A percentile compares a stretch with the other conserved stretches of the same genome.
phyloP scores from a whole-genome alignment of 2,888 invertebrate genomes.

The Lithophane socia region DNA sequence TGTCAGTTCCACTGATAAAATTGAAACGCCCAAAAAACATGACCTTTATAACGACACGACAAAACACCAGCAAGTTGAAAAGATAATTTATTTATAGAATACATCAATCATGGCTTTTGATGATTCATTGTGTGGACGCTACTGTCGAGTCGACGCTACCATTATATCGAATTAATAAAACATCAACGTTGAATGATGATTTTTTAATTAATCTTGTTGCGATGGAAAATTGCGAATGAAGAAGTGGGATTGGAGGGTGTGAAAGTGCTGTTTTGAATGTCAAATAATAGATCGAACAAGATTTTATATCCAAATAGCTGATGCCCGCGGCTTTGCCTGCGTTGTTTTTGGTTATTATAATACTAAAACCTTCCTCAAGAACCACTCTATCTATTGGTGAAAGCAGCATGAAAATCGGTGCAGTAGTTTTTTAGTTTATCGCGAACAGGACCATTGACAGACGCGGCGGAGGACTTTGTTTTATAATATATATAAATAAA shows the following conservation, averaged over 20 bases:
- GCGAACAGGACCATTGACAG: too few species aligned
- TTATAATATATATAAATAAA: too few species aligned
- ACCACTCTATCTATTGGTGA: too few species aligned
- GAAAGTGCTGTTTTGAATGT: background rate
- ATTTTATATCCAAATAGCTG: too few species aligned
- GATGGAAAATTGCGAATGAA: constrained; percentile 21
- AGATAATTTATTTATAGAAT: constrained; percentile 70
- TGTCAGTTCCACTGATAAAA: constrained; percentile 4
- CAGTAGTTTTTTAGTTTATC: too few species aligned
- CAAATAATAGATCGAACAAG: background rate
- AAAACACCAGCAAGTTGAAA: constrained; percentile 63
- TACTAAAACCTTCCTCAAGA: too few species aligned
- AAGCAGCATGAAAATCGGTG: too few species aligned
- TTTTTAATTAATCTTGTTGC: constrained; percentile 66
- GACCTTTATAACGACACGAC: constrained; percentile 36
- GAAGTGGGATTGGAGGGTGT: constrained; percentile 14
- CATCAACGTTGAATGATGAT: constrained; percentile 67
- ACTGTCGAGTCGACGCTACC: constrained; percentile 67
- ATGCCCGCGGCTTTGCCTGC: too few species aligned
- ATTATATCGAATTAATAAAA: constrained; percentile 70
- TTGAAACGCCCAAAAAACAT: constrained; percentile 23
- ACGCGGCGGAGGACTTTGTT: too few species aligned
- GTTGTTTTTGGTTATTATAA: too few species aligned
- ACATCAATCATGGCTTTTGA: constrained; percentile 71
- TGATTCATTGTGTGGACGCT: constrained; percentile 68